These are phyloP conservation scores for Spermophilus dauricus DNA, from an alignment of 2,113 vertebrate genomes.

Conservation along the genomic window DNA sequence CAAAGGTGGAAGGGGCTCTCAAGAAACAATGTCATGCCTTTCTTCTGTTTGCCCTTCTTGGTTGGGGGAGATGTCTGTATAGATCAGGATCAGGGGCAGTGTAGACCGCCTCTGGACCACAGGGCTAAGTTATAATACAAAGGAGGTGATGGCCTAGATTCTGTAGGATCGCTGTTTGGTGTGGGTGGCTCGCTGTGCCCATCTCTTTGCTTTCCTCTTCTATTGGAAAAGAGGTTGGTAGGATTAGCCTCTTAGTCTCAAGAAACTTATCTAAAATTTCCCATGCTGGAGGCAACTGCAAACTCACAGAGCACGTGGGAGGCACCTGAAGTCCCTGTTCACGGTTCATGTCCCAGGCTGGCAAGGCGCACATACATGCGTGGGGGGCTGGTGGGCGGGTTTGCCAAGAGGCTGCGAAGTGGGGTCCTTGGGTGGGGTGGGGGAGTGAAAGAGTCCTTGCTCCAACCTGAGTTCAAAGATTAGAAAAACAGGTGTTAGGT, in stretches of 20 bases:
- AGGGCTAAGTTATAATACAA: neutral
- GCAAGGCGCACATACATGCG: neutral
- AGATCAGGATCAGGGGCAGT: neutral
- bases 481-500: conserved; percentile 81
- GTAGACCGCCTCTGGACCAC: neutral
- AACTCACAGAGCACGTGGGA: neutral
- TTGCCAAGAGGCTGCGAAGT: neutral
- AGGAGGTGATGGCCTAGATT: neutral
- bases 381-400: neutral
- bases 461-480: conserved; percentile 49
- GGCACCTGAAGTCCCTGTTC: neutral
- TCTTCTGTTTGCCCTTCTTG: neutral
- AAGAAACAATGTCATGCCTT: neutral
- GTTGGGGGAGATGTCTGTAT: neutral
- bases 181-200: neutral
- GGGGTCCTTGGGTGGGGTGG: fast-evolving
- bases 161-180: neutral
- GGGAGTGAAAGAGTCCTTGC: neutral
- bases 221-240: neutral
- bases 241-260: neutral
- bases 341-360: neutral
- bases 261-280: neutral
- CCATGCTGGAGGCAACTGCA: neutral
- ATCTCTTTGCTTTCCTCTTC: neutral
- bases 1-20: neutral